Evolutionary conservation across 2,888 invertebrate genomes (phyloP).

Genomic region (Eretmocerus hayati): DNA sequence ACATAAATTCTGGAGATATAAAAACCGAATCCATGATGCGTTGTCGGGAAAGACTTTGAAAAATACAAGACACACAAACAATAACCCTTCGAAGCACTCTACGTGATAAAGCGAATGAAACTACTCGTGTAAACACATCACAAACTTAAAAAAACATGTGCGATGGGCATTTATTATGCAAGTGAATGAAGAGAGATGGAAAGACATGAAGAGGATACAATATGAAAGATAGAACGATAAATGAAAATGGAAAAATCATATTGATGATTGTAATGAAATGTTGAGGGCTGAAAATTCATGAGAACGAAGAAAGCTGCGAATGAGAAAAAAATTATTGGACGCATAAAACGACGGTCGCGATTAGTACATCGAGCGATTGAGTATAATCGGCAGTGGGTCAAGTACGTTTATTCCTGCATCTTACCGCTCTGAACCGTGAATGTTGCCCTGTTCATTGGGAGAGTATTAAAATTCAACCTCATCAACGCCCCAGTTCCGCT

Average conservation of each 20-base stretch:
- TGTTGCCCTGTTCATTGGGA: neutral
- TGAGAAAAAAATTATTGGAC: neutral
- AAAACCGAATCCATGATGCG: neutral
- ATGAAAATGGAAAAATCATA: neutral
- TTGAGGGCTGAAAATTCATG: neutral
- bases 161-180: neutral
- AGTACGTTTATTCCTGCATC: conserved; percentile 19
- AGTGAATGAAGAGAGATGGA: neutral
- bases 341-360: conserved; percentile 14
- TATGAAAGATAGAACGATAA: neutral
- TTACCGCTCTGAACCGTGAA: conserved; percentile 6
- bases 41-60: neutral
- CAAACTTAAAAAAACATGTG: conserved; percentile 3
- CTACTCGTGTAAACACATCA: neutral
- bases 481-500: conserved; percentile 4
- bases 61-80: conserved; percentile 13
- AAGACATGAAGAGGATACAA: neutral
- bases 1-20: too few relatives aligned
- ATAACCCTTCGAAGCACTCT: conserved; percentile 26
- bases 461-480: neutral
- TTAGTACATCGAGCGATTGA: conserved; percentile 15
- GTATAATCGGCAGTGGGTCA: conserved; percentile 20
- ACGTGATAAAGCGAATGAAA: conserved; percentile 24
- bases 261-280: conserved; percentile 7
- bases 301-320: neutral